Conservation (phyloP, 2,888 invertebrate genomes). For the Noctua fimbriata region DNA sequence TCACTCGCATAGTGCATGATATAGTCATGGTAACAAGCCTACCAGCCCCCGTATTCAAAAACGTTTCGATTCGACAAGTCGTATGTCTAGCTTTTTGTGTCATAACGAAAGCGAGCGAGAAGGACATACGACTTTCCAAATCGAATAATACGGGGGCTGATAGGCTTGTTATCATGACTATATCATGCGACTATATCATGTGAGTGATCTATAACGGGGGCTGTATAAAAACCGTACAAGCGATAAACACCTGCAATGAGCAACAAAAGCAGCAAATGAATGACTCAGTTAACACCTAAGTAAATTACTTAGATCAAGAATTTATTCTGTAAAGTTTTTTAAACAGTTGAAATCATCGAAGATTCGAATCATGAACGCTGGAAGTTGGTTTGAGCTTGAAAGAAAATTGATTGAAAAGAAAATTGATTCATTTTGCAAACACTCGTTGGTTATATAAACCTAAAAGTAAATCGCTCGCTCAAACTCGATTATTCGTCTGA, state of each 20-base stretch:
- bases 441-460: not conserved
- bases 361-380: not conserved
- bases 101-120: too few species aligned
- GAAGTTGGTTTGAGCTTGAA: not conserved
- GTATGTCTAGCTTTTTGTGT: not conserved
- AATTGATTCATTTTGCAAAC: not conserved
- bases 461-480: not conserved
- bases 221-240: constrained; percentile 1
- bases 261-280: not conserved
- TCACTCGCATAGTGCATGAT: constrained; percentile 40
- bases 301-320: not conserved
- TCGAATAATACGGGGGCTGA: not conserved
- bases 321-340: not conserved
- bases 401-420: not conserved
- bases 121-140: too few species aligned
- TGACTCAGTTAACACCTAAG: not conserved
- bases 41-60: too few species aligned
- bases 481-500: not conserved
- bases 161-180: too few species aligned
- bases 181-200: too few species aligned
- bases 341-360: not conserved
- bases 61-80: not conserved
- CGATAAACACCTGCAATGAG: not conserved
- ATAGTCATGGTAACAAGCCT: not conserved
- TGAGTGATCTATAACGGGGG: too few species aligned